A percentile compares a stretch with the other conserved stretches of the same genome.
These are phyloP conservation scores for Himalopsyche kuldschensis DNA, from an alignment of 2,888 invertebrate species.

Conservation along the genomic window DNA sequence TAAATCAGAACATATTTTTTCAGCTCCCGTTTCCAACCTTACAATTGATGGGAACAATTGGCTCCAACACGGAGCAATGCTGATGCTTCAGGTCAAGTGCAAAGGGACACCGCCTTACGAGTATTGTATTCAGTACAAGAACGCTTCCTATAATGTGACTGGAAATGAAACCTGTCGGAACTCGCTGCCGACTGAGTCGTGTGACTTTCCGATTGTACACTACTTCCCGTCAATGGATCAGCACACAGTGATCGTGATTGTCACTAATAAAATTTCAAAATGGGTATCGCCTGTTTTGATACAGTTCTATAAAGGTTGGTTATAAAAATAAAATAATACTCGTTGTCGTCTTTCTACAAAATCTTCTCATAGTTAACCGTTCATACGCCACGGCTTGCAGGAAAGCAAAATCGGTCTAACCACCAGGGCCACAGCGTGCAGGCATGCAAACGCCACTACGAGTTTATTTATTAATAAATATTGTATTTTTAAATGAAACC, in stretches of 20 bases:
- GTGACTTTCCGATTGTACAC: conserved; percentile 66
- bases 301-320: conserved; percentile 80
- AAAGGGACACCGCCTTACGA: conserved; percentile 73
- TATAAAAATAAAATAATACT: too few relatives aligned
- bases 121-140: conserved; percentile 68
- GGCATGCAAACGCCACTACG: too few relatives aligned
- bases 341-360: too few relatives aligned
- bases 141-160: conserved; percentile 70
- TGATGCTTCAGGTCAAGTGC: conserved; percentile 72
- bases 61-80: conserved; percentile 79
- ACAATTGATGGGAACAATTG: conserved; percentile 76
- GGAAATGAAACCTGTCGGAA: conserved; percentile 74
- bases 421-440: too few relatives aligned
- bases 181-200: conserved; percentile 51
- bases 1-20: conserved; percentile 41
- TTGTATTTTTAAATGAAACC: too few relatives aligned
- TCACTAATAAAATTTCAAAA: conserved; percentile 76
- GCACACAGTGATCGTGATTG: conserved; percentile 76
- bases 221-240: conserved; percentile 71
- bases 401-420: too few relatives aligned
- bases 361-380: too few relatives aligned
- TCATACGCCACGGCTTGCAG: too few relatives aligned
- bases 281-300: conserved; percentile 71
- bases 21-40: conserved; percentile 73
- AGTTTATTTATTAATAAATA: too few relatives aligned